Evolutionary conservation across 2,113 vertebrate species (phyloP).

Genomic region (Seriola dumerili): DNA sequence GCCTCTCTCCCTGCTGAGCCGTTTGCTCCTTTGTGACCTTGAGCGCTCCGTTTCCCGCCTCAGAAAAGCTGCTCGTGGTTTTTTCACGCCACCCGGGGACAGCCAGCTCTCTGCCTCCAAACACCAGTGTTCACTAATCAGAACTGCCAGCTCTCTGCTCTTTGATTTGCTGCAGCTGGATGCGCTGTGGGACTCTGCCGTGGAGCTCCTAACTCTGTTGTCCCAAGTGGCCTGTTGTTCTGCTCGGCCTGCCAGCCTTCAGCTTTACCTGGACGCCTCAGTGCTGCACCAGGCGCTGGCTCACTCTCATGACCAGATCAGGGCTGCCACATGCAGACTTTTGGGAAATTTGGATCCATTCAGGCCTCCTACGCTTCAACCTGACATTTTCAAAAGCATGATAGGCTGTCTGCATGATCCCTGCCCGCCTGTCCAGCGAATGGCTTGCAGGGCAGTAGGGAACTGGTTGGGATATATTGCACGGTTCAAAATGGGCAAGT

Average conservation of each 20-base stretch:
- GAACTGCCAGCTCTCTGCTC: constrained; percentile 81
- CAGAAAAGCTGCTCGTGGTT: constrained; percentile 68
- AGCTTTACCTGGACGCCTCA: constrained; percentile 68
- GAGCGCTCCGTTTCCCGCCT: constrained; percentile 79
- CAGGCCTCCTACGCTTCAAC: constrained; percentile 15
- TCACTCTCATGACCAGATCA: constrained; percentile 82
- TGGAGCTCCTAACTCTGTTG: constrained; percentile 89
- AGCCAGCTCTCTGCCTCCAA: constrained; percentile 4
- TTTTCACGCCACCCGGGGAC: constrained; percentile 69
- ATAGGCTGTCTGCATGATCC: constrained; percentile 73
- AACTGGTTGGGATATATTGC: constrained; percentile 80
- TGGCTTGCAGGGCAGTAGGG: constrained; percentile 77
- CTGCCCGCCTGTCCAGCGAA: constrained; percentile 70
- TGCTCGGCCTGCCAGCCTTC: constrained; percentile 63
- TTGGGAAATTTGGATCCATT: constrained; percentile 84
- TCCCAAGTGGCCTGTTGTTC: constrained; percentile 82
- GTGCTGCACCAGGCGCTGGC: constrained; percentile 80
- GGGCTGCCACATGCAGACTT: constrained; percentile 87
- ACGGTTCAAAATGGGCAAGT: constrained; percentile 8
- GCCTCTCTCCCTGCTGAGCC: constrained; percentile 90
- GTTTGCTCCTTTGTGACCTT: constrained; percentile 86
- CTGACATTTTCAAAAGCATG: constrained; percentile 72
- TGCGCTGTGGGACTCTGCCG: constrained; percentile 74
- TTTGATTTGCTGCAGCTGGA: constrained; percentile 75
- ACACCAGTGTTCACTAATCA: constrained; percentile 14